phyloP scores from a whole-genome alignment of 1,140 invertebrate genomes.

The Metaphire vulgaris region DNA sequence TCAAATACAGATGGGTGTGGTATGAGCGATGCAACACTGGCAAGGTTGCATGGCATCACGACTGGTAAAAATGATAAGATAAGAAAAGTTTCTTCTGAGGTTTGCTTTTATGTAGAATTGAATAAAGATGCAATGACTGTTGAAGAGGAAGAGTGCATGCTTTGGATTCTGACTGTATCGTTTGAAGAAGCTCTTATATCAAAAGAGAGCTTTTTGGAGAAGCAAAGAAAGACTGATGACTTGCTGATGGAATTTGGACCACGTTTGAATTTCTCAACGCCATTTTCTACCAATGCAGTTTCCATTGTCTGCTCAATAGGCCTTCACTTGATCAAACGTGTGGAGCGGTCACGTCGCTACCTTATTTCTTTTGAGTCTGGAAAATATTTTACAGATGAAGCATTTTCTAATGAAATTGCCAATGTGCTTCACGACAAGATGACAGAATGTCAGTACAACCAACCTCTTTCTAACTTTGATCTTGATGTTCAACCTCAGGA shows the following conservation, averaged over 20 bases:
- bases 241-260: slow-evolving; percentile 53
- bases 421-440: slow-evolving; percentile 68
- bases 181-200: background rate
- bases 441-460: slow-evolving; percentile 72
- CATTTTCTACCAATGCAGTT: slow-evolving; percentile 88
- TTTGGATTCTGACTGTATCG: slow-evolving; percentile 9
- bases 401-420: background rate
- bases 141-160: slow-evolving; percentile 3
- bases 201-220: background rate
- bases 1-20: background rate
- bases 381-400: background rate
- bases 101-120: background rate
- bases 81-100: background rate
- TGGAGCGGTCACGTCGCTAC: slow-evolving; percentile 77
- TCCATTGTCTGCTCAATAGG: slow-evolving; percentile 81
- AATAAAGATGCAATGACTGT: background rate
- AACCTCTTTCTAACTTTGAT: slow-evolving; percentile 62
- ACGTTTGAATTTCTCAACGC: slow-evolving; percentile 60
- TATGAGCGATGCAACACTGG: background rate
- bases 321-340: slow-evolving; percentile 63
- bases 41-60: background rate
- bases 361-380: slow-evolving; percentile 56
- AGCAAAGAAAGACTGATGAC: slow-evolving; percentile 71
- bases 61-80: background rate
- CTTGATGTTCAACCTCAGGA: slow-evolving; percentile 60